phyloP scores from a whole-genome alignment of 2,888 invertebrate species.

The Athripsodes cinereus region DNA sequence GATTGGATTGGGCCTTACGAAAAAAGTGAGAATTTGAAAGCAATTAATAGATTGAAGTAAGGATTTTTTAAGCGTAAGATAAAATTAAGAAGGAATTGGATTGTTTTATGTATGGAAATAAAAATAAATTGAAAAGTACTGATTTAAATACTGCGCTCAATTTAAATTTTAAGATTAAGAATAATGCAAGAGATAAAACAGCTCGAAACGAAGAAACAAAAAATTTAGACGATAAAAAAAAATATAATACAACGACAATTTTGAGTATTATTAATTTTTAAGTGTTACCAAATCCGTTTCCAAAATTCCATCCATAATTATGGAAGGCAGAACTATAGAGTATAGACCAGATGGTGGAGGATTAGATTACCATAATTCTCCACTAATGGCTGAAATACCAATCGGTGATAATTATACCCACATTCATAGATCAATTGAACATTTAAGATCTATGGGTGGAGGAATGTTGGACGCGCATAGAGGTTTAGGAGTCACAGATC shows the following conservation, averaged over 20 bases:
- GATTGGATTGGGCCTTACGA: neutral
- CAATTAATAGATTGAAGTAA: too few species aligned
- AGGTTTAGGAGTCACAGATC: constrained; percentile 46
- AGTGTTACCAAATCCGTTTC: too few species aligned
- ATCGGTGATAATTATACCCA: constrained; percentile 57
- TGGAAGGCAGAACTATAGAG: constrained; percentile 52
- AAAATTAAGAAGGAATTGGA: too few species aligned
- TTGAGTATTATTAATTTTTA: too few species aligned
- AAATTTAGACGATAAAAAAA: neutral
- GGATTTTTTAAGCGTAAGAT: too few species aligned
- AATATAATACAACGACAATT: neutral
- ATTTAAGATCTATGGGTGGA: constrained; percentile 55
- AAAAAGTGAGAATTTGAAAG: neutral
- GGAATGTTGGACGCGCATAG: constrained; percentile 43
- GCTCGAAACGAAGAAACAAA: neutral
- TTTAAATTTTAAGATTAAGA: neutral
- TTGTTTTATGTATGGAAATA: too few species aligned
- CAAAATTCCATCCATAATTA: constrained; percentile 26
- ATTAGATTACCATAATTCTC: constrained; percentile 61
- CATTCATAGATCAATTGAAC: constrained; percentile 61
- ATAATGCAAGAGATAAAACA: neutral
- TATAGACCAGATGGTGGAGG: constrained; percentile 55
- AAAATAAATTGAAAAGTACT: neutral
- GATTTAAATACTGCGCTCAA: constrained; percentile 1
- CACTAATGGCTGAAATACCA: constrained; percentile 62